These are phyloP conservation scores for Caenorhabditis remanei DNA, from an alignment of 1,140 invertebrate genomes.

Conservation along the genomic window DNA sequence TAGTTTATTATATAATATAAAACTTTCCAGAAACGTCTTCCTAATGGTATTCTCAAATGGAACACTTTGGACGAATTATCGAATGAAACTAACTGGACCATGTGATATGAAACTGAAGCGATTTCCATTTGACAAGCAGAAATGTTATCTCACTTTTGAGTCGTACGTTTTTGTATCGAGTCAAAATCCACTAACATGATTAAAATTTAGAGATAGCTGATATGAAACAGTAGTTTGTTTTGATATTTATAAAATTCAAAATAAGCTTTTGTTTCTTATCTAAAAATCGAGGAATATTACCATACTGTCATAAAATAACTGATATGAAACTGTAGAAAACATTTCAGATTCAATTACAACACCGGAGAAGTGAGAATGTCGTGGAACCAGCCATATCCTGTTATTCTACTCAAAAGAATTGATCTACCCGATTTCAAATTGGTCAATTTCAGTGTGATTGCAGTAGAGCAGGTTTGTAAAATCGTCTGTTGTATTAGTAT, in stretches of 20 bases:
- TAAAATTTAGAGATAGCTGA: too few species aligned
- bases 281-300: too few species aligned
- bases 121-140: conserved; percentile 69
- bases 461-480: conserved; percentile 73
- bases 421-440: conserved; percentile 77
- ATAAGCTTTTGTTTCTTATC: too few species aligned
- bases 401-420: conserved; percentile 75
- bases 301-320: too few species aligned
- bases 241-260: too few species aligned
- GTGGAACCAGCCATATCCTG: conserved; percentile 77
- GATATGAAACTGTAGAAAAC: too few species aligned
- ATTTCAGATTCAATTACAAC: conserved; percentile 76
- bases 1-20: not conserved
- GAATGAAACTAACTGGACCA: conserved; percentile 77
- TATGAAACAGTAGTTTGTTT: too few species aligned
- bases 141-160: conserved; percentile 67
- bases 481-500: too few species aligned
- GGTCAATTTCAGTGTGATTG: conserved; percentile 76
- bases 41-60: conserved; percentile 78
- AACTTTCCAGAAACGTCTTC: conserved; percentile 74
- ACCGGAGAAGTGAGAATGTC: conserved; percentile 77
- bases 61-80: conserved; percentile 77
- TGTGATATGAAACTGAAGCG: conserved; percentile 77
- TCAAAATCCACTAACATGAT: too few species aligned
- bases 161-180: conserved; percentile 56